Evolutionary conservation across 2,888 invertebrate genomes (phyloP), one percentile per base, ranked within the genome.

Genomic region (Sthenelais limicola): DNA sequence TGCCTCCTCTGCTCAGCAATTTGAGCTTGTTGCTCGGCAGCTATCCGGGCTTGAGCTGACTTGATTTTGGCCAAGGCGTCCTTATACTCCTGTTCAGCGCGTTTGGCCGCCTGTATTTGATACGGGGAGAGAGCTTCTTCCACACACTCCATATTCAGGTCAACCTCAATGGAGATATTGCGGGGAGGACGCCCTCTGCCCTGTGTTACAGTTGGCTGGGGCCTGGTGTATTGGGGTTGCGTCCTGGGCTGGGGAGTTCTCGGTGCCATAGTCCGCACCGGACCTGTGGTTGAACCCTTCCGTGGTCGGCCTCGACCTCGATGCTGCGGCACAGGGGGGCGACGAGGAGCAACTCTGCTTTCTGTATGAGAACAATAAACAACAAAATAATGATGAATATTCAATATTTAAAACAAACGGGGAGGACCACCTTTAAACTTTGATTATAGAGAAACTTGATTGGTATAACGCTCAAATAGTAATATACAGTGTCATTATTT

Each of bases 121-220:
- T 89, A 90, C 68, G 92, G 91, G 0, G 92, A 91, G 0, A 94
- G 88, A 52, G 92, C 92, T 75, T 94, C 94, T 47, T 92, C 91
- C 90, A 91, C 92, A 82, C 92, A 92, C 79, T 93, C 93, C 83
- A 94, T 89, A 24, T 71, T 21, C 26, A 75, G 69, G 18, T 51
- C 68, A 43, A 72, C 30, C 9, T 70, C 54, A 4, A 24, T 21
- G 30, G 1, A 28, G 43, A 33, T 21, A 3, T 12, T 15, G 4
- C 30, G 32, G 12, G 58, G 12, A 26, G 24, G 4, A n/a, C n/a
- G 49, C 9, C 49, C 43, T 15, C 18, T 9, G 43, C 43, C 43
- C 18, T 43, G 9, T 12, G 43, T 12, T 15, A 48, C 48, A n/a
- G n/a, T n/a, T 48, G 3, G 48, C n/a, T n/a, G n/a, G n/a, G n/a